Conservation (phyloP, 2,888 invertebrate genomes). For the Chloroclysta siterata region DNA sequence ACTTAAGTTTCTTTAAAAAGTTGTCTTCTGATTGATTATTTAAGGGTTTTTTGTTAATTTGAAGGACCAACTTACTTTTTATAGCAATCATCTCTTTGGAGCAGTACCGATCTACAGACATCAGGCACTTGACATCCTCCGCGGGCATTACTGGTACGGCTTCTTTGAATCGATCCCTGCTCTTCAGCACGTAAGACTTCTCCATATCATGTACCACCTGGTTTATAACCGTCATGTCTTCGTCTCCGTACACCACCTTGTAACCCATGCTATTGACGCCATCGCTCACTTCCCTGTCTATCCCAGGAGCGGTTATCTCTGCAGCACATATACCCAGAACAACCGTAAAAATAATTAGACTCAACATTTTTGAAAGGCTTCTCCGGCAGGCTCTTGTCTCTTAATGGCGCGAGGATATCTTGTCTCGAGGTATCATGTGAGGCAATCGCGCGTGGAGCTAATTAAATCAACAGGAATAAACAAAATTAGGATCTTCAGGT, state of each 20-base stretch:
- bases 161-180: constrained; percentile 53
- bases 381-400: constrained; percentile 23
- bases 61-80: constrained; percentile 64
- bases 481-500: constrained; percentile 58
- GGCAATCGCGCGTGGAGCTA: constrained; percentile 61
- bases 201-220: constrained; percentile 64
- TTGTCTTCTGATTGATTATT: no score
- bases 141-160: constrained; percentile 59
- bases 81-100: constrained; percentile 66
- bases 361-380: constrained; percentile 31
- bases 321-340: constrained; percentile 41
- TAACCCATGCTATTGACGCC: constrained; percentile 62
- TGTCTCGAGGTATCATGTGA: constrained; percentile 45
- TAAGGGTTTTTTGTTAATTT: no score
- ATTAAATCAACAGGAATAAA: constrained; percentile 60
- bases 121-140: constrained; percentile 74
- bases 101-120: constrained; percentile 74
- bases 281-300: constrained; percentile 57
- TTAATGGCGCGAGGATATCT: constrained; percentile 42
- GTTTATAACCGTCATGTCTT: constrained; percentile 65
- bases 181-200: constrained; percentile 53
- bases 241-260: constrained; percentile 68
- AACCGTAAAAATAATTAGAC: constrained; percentile 39
- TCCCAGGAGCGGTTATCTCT: constrained; percentile 53
- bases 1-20: no score